These are phyloP conservation scores for Charina bottae DNA, from an alignment of 2,113 vertebrate species.

Conservation along the genomic window DNA sequence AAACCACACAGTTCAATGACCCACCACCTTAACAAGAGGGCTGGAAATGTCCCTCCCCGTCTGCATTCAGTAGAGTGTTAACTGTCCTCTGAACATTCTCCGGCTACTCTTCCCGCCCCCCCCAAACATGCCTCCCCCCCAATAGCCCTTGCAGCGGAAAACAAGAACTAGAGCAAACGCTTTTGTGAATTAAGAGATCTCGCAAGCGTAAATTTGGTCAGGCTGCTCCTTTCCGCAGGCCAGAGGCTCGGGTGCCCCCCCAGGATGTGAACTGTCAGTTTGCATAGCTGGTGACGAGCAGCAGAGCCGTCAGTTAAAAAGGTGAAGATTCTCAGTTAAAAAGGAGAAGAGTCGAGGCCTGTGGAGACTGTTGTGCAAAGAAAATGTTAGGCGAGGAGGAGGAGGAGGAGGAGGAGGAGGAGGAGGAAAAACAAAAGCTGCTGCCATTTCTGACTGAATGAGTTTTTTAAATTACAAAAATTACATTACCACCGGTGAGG, in stretches of 20 bases:
- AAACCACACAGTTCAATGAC: slow-evolving; percentile 78
- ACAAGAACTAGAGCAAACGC: slow-evolving; percentile 97
- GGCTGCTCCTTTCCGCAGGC: slow-evolving; percentile 93
- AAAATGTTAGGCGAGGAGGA: slow-evolving; percentile 82
- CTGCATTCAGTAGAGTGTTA: slow-evolving; percentile 91
- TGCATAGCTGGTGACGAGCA: slow-evolving; percentile 93
- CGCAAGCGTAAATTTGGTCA: slow-evolving; percentile 85
- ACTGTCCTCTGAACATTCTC: slow-evolving; percentile 79
- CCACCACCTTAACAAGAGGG: slow-evolving; percentile 75
- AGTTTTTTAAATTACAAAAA: too few species aligned
- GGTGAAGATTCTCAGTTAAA: slow-evolving; percentile 88
- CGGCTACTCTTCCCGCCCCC: slow-evolving; percentile 25
- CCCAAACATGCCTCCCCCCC: slow-evolving; percentile 48
- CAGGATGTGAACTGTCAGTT: slow-evolving; percentile 99
- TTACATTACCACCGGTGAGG: slow-evolving; percentile 84
- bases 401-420: slow-evolving; percentile 51
- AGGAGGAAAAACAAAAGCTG: slow-evolving; percentile 23
- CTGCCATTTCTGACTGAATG: slow-evolving; percentile 86
- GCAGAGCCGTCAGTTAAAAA: slow-evolving; percentile 90
- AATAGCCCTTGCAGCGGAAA: slow-evolving; percentile 86
- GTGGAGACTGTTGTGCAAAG: slow-evolving; percentile 83
- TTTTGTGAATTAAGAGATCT: slow-evolving; percentile 96
- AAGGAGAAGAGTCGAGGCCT: slow-evolving; percentile 81
- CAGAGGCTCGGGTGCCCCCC: slow-evolving; percentile 85
- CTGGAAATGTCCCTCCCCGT: slow-evolving; percentile 82